Evolutionary conservation across 2,113 vertebrate species (phyloP).

Genomic region (Xyrauchen texanus): DNA sequence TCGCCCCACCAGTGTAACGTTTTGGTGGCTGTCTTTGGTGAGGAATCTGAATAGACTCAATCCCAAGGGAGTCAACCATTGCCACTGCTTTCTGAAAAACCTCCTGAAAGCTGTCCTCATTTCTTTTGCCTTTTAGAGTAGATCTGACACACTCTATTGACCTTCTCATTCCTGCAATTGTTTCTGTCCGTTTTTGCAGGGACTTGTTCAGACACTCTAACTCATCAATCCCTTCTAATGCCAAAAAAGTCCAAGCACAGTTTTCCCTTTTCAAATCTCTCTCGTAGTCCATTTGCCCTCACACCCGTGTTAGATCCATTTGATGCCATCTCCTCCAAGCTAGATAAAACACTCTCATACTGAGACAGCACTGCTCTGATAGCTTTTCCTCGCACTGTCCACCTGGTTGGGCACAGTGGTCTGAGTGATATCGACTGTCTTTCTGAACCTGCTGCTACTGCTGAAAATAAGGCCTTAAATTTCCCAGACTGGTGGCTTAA

Average conservation of each 20-base stretch:
- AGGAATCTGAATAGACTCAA: slow-evolving; percentile 41
- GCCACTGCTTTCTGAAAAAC: slow-evolving; percentile 40
- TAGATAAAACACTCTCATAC: slow-evolving; percentile 41
- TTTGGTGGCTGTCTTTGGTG: slow-evolving; percentile 39
- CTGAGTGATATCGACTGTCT: neutral
- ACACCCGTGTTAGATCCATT: slow-evolving; percentile 13
- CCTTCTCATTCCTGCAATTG: slow-evolving; percentile 27
- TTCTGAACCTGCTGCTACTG: slow-evolving; percentile 4
- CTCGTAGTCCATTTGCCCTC: slow-evolving; percentile 38
- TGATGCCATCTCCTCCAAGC: slow-evolving; percentile 41
- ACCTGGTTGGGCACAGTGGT: slow-evolving; percentile 45
- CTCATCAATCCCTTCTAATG: neutral
- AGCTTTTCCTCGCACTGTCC: slow-evolving; percentile 25
- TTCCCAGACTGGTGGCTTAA: slow-evolving; percentile 43
- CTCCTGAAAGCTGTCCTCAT: slow-evolving; percentile 38
- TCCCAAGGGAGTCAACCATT: slow-evolving; percentile 38
- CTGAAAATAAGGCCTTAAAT: slow-evolving; percentile 39
- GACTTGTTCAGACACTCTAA: neutral
- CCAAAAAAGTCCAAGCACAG: slow-evolving; percentile 44
- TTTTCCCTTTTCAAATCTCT: slow-evolving; percentile 49
- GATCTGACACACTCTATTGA: slow-evolving; percentile 34
- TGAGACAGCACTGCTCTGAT: slow-evolving; percentile 41
- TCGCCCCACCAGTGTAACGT: neutral
- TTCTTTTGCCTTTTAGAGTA: slow-evolving; percentile 27
- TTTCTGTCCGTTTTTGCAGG: slow-evolving; percentile 21